Base-by-base conservation (phyloP, 2,113 vertebrate species). In the Hippolais icterina region DNA sequence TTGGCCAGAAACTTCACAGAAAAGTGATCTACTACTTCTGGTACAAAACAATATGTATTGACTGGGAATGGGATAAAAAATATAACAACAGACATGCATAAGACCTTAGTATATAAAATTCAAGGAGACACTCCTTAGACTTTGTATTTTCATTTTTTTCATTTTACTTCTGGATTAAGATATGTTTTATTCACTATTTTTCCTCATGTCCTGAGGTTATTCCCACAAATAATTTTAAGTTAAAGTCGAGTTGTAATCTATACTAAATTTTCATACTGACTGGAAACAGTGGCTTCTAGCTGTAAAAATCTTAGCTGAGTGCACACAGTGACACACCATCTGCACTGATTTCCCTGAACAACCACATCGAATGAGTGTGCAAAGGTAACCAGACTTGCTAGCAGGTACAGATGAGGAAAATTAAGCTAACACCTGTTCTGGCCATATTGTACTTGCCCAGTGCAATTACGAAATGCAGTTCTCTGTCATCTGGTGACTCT, bases 401-500 rank as follows among this genome's bases (percentile, higher is more conserved):
- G 56, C 72, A 82, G 75, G 57, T 78, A 88, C 75, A 93, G 88
- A 90, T 76, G 89, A 94, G 57, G 53, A 87, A 87, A 90, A 94
- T 96, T 90, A 96, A 89, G 33, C 42, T 42, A 65, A 79, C 91
- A 94, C 71, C 91, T 96, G 92, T 90, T 92, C 47, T 83, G 72
- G 50, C 68, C 76, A 42, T 82, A 84, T 70, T 94, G 72, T 65
- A 59, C 84, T 92, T 89, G 87, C 79, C 87, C 82, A 41, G 19
- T 44, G 79, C 25, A 66, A 80, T 94, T 93, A 81, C 6, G 6
- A 53, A 93, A 70, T 0, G 0, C 33, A 10, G 33, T 50, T 89
- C 75, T 66, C 6, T 61, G 39, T 88, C 57, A 31, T 57, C 69
- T 60, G 41, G 35, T 63, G 50, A 31, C 66, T 86, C 9, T 39